phyloP scores from a whole-genome alignment of 1,140 invertebrate genomes.

The Trissolcus basalis region DNA sequence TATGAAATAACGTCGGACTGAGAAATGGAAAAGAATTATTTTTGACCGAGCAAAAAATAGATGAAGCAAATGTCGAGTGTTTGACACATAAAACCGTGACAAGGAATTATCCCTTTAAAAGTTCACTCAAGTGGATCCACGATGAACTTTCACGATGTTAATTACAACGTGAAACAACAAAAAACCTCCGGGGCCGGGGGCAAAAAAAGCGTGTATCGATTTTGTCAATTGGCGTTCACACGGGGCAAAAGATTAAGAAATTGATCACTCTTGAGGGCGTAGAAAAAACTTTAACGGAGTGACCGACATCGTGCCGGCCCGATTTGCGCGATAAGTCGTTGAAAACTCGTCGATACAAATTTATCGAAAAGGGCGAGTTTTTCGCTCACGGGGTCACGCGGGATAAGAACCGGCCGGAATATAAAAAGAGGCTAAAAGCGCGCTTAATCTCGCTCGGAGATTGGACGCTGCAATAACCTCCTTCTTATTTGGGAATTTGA shows the following conservation, averaged over 20 bases:
- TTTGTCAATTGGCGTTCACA: neutral
- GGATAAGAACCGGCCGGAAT: constrained; percentile 7
- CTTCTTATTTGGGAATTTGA: constrained; percentile 42
- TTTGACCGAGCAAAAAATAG: too few relatives aligned
- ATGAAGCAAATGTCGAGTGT: too few relatives aligned
- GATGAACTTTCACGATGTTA: constrained; percentile 18
- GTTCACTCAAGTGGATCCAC: neutral
- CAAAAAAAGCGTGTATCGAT: neutral
- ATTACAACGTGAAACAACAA: constrained; percentile 9
- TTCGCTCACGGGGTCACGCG: constrained; percentile 4
- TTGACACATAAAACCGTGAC: too few relatives aligned
- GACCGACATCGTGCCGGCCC: constrained; percentile 18
- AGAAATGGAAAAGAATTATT: too few relatives aligned
- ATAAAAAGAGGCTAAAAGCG: too few relatives aligned
- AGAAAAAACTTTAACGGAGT: neutral
- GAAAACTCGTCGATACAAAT: constrained; percentile 24
- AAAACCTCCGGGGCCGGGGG: too few relatives aligned
- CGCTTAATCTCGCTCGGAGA: constrained; percentile 35
- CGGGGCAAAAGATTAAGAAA: neutral
- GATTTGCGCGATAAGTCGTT: constrained; percentile 23
- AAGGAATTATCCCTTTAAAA: too few relatives aligned
- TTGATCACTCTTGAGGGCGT: neutral
- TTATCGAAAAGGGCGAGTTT: constrained; percentile 16
- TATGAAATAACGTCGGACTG: too few relatives aligned
- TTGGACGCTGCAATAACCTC: constrained; percentile 46